These are phyloP conservation scores for Ammodytes marinus DNA, from an alignment of 2,113 vertebrate species.

Conservation along the genomic window DNA sequence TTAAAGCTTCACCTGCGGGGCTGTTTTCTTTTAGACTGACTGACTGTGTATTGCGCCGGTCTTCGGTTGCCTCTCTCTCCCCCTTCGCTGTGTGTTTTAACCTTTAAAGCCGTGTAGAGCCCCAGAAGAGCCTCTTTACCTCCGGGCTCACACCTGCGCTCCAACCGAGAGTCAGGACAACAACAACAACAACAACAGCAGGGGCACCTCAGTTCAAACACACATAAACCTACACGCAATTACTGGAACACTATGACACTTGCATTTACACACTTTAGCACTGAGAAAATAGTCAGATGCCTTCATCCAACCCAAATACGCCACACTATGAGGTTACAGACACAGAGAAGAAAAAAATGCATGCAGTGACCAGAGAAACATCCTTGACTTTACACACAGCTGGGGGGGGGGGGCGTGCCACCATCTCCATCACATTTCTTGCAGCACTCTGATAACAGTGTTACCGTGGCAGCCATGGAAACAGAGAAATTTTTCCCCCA, in stretches of 20 bases:
- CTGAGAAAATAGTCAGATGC: neutral
- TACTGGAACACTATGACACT: neutral
- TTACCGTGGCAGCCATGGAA: constrained; percentile 76
- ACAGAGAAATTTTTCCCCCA: constrained; percentile 49
- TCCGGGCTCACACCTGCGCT: constrained; percentile 70
- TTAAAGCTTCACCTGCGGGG: constrained; percentile 46
- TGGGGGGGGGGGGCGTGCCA: constrained; percentile 22
- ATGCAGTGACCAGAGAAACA: neutral
- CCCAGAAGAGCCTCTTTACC: constrained; percentile 59
- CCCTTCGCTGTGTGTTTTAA: constrained; percentile 57
- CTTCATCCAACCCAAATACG: constrained; percentile 17
- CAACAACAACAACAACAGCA: constrained; percentile 68
- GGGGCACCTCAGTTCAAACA: constrained; percentile 41
- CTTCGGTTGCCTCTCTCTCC: constrained; percentile 28
- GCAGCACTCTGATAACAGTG: constrained; percentile 58
- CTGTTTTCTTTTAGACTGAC: constrained; percentile 22
- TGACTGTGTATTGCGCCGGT: constrained; percentile 44
- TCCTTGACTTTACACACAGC: constrained; percentile 27
- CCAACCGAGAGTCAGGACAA: constrained; percentile 46
- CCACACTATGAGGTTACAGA: neutral
- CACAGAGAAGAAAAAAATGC: neutral
- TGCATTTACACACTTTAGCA: neutral
- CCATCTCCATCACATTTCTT: constrained; percentile 53
- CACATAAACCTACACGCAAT: constrained; percentile 29
- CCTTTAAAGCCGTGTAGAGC: constrained; percentile 65